These are phyloP conservation scores for Salmo trutta DNA, from an alignment of 2,797 vertebrate genomes.

Conservation along the genomic window DNA sequence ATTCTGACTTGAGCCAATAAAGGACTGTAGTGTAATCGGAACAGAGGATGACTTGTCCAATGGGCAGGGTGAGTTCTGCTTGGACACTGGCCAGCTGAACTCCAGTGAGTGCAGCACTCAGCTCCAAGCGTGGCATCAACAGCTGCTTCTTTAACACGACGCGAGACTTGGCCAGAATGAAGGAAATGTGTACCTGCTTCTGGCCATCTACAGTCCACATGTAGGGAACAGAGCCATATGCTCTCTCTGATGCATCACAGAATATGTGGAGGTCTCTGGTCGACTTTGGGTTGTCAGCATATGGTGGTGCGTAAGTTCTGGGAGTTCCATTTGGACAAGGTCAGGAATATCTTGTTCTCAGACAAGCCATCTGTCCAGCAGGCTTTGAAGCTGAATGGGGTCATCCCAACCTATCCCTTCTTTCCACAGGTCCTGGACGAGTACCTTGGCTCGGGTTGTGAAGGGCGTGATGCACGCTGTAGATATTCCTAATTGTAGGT, in stretches of 20 bases:
- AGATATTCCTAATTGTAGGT: too few species aligned
- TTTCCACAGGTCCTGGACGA: conserved; percentile 23
- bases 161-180: too few species aligned
- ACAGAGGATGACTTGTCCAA: too few species aligned
- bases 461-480: not conserved
- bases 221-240: not conserved
- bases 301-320: not conserved
- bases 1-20: too few species aligned
- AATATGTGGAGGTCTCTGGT: conserved; percentile 8
- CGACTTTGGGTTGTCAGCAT: not conserved
- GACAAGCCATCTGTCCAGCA: conserved; percentile 9
- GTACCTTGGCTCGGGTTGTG: not conserved
- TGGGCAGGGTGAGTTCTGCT: too few species aligned
- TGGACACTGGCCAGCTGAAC: too few species aligned
- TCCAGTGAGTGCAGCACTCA: not conserved
- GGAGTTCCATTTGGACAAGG: not conserved
- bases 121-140: not conserved
- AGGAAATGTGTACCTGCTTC: too few species aligned
- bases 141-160: too few species aligned
- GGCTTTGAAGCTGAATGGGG: not conserved
- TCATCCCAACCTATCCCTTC: conserved; percentile 16
- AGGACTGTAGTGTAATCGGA: too few species aligned
- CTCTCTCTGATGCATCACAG: conserved; percentile 4
- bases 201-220: not conserved
- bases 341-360: not conserved